A percentile compares a stretch with the other conserved stretches of the same genome.
Evolutionary conservation across 2,888 invertebrate species (phyloP).

Genomic region (Papilio demoleus): DNA sequence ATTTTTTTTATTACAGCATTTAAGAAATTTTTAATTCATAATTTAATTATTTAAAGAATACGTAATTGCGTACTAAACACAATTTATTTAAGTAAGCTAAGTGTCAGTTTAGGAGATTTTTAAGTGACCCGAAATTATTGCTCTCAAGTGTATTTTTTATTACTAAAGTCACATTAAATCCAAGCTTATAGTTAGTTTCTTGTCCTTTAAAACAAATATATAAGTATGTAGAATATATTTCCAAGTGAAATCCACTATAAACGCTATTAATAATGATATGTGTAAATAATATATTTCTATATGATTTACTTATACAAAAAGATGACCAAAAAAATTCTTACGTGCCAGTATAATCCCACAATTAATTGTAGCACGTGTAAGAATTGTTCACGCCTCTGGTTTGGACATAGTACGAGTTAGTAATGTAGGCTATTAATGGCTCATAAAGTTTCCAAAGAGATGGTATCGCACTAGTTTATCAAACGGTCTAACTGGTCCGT

Average conservation of each 20-base stretch:
- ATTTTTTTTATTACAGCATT: too few relatives aligned
- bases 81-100: too few relatives aligned
- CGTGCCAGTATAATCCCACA: conserved; percentile 32
- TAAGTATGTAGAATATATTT: not conserved
- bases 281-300: not conserved
- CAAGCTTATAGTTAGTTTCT: not conserved
- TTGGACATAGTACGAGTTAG: conserved; percentile 48
- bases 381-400: conserved; percentile 52
- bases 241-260: too few relatives aligned
- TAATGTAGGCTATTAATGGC: conserved; percentile 50
- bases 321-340: not conserved
- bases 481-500: conserved; percentile 29
- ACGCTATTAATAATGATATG: too few relatives aligned
- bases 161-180: too few relatives aligned
- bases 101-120: too few relatives aligned
- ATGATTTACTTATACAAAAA: not conserved
- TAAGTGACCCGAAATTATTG: too few relatives aligned
- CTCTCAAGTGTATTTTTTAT: too few relatives aligned
- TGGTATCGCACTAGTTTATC: conserved; percentile 43
- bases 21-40: too few relatives aligned
- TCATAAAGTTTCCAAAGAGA: conserved; percentile 50
- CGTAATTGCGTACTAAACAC: too few relatives aligned
- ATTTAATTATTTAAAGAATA: too few relatives aligned
- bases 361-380: conserved; percentile 51
- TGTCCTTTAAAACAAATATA: too few relatives aligned